These are phyloP conservation scores for Xenus cinereus DNA, from an alignment of 2,113 vertebrate genomes.

Conservation along the genomic window DNA sequence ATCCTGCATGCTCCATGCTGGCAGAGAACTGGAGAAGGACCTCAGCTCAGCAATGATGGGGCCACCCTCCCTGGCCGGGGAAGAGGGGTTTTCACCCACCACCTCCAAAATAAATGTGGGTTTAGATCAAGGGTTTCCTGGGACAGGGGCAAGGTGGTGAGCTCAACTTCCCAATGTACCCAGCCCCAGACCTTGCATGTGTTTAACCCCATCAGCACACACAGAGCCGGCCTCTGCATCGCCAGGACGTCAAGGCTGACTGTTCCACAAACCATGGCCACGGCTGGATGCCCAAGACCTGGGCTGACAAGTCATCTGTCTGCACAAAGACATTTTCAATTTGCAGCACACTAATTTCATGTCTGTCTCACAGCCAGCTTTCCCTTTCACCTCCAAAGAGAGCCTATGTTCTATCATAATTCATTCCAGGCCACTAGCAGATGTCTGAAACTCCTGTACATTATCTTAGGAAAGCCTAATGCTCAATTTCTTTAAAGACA, in stretches of 20 bases:
- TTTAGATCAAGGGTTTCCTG: background rate
- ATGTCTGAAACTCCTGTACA: background rate
- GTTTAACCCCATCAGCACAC: fast-evolving
- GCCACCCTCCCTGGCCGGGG: background rate
- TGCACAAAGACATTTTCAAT: background rate
- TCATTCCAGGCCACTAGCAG: background rate
- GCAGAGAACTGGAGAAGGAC: background rate
- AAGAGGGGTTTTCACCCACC: fast-evolving
- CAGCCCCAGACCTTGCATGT: background rate
- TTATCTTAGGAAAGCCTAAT: background rate
- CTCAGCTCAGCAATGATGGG: fast-evolving
- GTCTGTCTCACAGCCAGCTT: background rate
- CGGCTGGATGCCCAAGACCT: background rate
- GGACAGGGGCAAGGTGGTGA: background rate
- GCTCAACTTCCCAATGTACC: background rate
- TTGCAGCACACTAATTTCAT: background rate
- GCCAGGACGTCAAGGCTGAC: background rate
- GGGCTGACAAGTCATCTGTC: background rate
- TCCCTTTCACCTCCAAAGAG: background rate
- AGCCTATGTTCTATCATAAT: background rate
- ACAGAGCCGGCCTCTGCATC: background rate
- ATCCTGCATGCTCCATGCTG: fast-evolving
- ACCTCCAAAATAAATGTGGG: background rate
- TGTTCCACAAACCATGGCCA: fast-evolving
- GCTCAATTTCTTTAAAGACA: background rate